Conservation (phyloP, 2,797 vertebrate species). For the Epinephelus malabaricus region DNA sequence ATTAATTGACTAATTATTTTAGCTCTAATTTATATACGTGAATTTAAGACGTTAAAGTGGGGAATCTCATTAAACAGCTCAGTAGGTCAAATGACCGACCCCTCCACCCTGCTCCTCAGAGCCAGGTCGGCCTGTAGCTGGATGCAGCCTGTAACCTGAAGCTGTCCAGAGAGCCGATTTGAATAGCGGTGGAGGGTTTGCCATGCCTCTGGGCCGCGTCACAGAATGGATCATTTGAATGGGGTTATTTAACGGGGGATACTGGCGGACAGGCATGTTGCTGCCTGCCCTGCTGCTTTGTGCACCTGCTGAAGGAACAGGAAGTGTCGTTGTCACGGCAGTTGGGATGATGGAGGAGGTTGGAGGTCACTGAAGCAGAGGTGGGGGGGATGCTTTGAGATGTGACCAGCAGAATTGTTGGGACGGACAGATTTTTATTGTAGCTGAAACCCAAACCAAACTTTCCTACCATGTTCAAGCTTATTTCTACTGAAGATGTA, state of each 20-base stretch:
- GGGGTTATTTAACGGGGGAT: conserved; percentile 57
- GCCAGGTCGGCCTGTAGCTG: conserved; percentile 23
- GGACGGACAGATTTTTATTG: no score
- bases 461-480: background rate
- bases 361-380: background rate
- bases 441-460: no score
- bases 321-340: conserved; percentile 27
- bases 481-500: background rate
- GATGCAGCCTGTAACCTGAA: conserved; percentile 62
- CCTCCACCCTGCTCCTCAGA: conserved; percentile 41
- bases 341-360: conserved; percentile 56
- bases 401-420: background rate
- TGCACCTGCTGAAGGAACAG: conserved; percentile 73
- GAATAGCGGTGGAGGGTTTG: conserved; percentile 69
- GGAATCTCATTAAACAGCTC: conserved; percentile 18
- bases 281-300: conserved; percentile 49
- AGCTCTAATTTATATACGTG: no score
- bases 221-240: conserved; percentile 73
- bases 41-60: background rate
- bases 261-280: conserved; percentile 41
- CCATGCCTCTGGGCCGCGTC: conserved; percentile 51
- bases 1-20: no score
- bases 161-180: conserved; percentile 55
- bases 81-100: conserved; percentile 45
- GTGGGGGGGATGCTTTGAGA: background rate